Evolutionary conservation across 2,113 vertebrate genomes (phyloP).

Genomic region (Aramus guarauna): DNA sequence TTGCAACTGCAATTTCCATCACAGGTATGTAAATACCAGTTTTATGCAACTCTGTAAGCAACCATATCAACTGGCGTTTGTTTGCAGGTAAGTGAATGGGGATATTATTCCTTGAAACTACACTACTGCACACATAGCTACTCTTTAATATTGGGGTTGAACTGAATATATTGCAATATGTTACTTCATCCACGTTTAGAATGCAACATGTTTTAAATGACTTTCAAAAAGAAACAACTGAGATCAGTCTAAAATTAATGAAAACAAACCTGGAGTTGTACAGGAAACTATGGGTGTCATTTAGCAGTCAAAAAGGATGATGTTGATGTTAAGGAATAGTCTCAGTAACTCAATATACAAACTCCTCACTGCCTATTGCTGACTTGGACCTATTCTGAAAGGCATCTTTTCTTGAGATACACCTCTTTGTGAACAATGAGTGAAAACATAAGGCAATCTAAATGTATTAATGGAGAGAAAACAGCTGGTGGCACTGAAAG

Average conservation of each 20-base stretch:
- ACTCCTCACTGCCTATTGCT: not conserved
- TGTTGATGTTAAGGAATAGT: not conserved
- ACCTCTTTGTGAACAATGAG: not conserved
- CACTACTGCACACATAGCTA: not conserved
- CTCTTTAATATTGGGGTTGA: not conserved
- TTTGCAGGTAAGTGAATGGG: not conserved
- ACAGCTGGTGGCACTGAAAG: constrained; percentile 7
- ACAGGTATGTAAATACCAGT: not conserved
- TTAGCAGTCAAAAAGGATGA: not conserved
- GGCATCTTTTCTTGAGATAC: not conserved
- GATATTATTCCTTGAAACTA: not conserved
- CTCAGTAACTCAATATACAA: not conserved
- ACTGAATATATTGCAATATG: not conserved
- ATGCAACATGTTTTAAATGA: not conserved
- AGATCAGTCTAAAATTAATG: not conserved
- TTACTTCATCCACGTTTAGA: not conserved
- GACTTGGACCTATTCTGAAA: not conserved
- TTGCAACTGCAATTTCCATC: not conserved
- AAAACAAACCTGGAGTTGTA: not conserved
- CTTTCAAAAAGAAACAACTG: not conserved
- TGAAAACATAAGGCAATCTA: not conserved
- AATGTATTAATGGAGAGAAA: constrained; percentile 28
- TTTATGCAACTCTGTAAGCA: not conserved
- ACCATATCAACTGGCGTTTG: not conserved
- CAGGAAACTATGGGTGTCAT: not conserved